Base-by-base conservation (phyloP, 2,797 vertebrate genomes). In the Rhinella marina region DNA sequence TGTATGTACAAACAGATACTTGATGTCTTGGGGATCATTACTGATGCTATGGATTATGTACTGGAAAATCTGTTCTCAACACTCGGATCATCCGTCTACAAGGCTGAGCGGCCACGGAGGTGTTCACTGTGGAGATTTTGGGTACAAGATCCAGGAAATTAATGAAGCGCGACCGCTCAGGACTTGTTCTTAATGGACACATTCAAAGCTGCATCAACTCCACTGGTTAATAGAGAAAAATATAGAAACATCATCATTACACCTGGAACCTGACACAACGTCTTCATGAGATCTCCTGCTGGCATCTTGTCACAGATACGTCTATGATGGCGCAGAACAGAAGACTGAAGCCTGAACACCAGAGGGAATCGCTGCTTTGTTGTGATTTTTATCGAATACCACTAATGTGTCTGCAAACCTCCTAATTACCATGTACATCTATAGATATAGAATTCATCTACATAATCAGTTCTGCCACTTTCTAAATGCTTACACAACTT, bases 231-330 rank as follows among this genome's bases (percentile, higher is more conserved):
- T 86, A 17, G 64, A 86, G 23, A 72, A 77, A 79, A 54, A 13
- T 59, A 11, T 21, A 75, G 64, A 79, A 77, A n/a, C 21, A 66
- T 85, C 48, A 70, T n/a, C 76, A 62, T 62, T 56, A 78, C 16
- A 56, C 52, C 76, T 56, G 17, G 13, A 78, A 16, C 23, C 12
- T 27, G 75, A n/a, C 25, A 78, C 25, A 25, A 57, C 73, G 0
- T 21, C 25, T 23, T 23, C 25, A 59, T 32, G 14, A 32, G 17
- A 57, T 59, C 25, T 32, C 25, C 14, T 23, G 72, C 32, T 23
- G 27, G 16, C 12, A 6, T 52, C 23, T 54, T 77, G 68, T 32
- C 68, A 25, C 16, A 11, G 10, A 77, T 21, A 7, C 10, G 11
- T 23, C 32, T 10, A 21, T 41, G 21, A 29, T 3, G 10, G 10